phyloP scores from a whole-genome alignment of 2,113 vertebrate genomes.

The Phaethornis superciliosus region DNA sequence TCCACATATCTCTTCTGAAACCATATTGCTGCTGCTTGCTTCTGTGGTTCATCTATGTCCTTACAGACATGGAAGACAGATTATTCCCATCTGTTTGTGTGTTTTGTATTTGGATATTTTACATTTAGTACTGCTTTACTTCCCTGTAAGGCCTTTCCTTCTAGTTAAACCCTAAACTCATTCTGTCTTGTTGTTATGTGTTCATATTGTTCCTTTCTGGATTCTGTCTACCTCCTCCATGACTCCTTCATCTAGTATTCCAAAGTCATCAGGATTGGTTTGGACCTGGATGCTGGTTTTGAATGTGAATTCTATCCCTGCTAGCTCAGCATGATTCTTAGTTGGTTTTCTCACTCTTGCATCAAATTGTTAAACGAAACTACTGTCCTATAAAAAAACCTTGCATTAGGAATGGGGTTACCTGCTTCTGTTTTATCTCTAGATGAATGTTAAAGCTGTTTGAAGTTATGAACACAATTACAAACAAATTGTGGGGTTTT shows the following conservation, averaged over 20 bases:
- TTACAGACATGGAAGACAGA: neutral
- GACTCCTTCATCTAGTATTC: neutral
- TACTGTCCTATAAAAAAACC: neutral
- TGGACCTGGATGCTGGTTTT: neutral
- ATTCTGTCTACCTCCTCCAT: neutral
- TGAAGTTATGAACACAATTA: neutral
- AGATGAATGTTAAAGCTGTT: neutral
- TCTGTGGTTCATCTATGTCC: neutral
- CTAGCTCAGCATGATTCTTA: neutral
- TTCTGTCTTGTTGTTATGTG: neutral
- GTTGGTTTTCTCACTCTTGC: neutral
- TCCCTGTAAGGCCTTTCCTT: neutral
- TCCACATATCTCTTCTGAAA: neutral
- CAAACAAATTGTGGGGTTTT: fast-evolving
- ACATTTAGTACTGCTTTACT: neutral
- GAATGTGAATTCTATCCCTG: neutral
- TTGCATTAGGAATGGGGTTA: neutral
- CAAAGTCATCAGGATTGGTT: neutral
- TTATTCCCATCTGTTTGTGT: neutral
- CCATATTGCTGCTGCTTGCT: neutral
- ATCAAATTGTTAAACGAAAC: neutral
- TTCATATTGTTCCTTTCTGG: neutral
- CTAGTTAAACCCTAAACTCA: neutral
- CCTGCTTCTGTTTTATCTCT: neutral
- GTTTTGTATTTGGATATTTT: neutral